Evolutionary conservation across 2,113 vertebrate genomes (phyloP), one percentile per base, ranked within the genome.

Genomic region (Paraplagusia blochii): DNA sequence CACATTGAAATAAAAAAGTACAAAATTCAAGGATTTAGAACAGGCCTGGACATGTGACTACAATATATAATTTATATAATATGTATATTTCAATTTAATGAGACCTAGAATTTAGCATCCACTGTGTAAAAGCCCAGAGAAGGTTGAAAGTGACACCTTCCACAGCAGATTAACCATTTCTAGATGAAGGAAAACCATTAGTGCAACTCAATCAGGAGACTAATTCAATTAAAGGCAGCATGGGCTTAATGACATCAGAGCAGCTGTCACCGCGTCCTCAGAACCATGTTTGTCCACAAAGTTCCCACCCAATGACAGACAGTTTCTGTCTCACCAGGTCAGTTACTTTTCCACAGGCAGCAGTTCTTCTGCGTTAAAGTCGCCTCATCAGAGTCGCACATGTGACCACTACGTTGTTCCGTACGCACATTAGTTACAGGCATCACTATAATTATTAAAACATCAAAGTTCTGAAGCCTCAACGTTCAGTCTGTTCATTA

Each of bases 161-260:
- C 46, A 63, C 56, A 67, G 34, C 60, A n/a, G 16, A 74, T 82
- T 63, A 83, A 83, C 76, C 69, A 69, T 80, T 76, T 88, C 77
- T 69, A 79, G 49, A 79, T 55, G 53, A 63, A 58, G 70, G 60
- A 77, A 64, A 72, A 63, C 69, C 71, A 84, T 89, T 78, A 85
- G 76, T 76, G 68, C 77, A 82, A 79, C 77, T 74, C 71, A 79
- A 80, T 85, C 76, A 77, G 56, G 56, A 47, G 51, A 74, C 71
- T 83, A 81, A 85, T 79, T 81, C 66, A 82, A 83, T 86, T 79
- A 85, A 68, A 74, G 68, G 67, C 70, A 70, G 71, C 62, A 74
- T 77, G 75, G 74, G 74, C 58, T 63, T 76, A 64, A 62, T 80
- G 69, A 81, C 61, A 22, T 50, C 59, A 60, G 79, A 76, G 71